Conservation (phyloP, 1,140 invertebrate species). For the Drosophila equinoxialis region DNA sequence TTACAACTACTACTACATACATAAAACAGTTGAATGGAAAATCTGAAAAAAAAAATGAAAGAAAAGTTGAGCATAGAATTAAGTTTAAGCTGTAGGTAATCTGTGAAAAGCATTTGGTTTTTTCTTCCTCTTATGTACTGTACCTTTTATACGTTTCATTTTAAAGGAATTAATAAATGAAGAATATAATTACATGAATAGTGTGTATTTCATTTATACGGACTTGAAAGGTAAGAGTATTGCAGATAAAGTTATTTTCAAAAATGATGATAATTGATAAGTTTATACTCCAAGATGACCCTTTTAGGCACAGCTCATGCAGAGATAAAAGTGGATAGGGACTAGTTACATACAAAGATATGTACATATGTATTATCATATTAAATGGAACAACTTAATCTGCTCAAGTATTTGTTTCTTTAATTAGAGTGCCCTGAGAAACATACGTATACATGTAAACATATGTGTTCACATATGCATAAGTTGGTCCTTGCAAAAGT, state of each 20-base stretch:
- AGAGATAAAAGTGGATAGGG: background rate
- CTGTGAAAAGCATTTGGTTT: slow-evolving; percentile 56
- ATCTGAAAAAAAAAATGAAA: slow-evolving; percentile 22
- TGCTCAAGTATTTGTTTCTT: slow-evolving; percentile 11
- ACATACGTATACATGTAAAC: background rate
- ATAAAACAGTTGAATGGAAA: slow-evolving; percentile 26
- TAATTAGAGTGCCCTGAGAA: slow-evolving; percentile 12
- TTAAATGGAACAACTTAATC: slow-evolving; percentile 13
- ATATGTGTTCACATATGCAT: background rate
- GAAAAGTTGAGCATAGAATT: slow-evolving; percentile 27
- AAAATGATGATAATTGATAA: slow-evolving; percentile 5
- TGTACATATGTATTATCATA: slow-evolving; percentile 4
- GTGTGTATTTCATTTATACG: background rate
- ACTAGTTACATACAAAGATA: background rate
- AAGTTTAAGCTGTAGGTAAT: slow-evolving; percentile 53
- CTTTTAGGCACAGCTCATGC: background rate
- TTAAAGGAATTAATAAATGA: slow-evolving; percentile 59
- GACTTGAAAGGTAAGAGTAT: background rate
- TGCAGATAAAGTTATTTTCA: background rate
- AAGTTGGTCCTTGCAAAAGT: slow-evolving; percentile 29
- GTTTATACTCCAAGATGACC: background rate
- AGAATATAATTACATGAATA: slow-evolving; percentile 48
- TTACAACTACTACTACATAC: slow-evolving; percentile 5
- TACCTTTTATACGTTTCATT: slow-evolving; percentile 59
- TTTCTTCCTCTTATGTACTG: slow-evolving; percentile 50